Percentiles rank a stretch among this genome's conserved stretches.
These are phyloP conservation scores for Macropus fuliginosus DNA, from an alignment of 2,797 vertebrate species.

Conservation along the genomic window DNA sequence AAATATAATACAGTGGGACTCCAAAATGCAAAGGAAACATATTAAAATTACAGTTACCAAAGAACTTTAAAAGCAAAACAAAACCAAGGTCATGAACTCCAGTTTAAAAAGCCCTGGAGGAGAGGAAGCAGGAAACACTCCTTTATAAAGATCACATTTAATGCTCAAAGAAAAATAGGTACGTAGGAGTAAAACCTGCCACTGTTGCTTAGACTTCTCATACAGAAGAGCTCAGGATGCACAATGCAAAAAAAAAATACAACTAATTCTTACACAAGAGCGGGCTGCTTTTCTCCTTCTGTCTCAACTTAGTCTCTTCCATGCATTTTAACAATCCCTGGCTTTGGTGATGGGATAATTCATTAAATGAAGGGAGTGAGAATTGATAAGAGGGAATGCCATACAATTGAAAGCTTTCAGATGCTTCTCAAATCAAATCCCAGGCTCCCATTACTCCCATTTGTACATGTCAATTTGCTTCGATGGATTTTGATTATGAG, in stretches of 20 bases:
- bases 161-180: background rate
- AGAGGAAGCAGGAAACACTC: background rate
- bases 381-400: background rate
- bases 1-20: background rate
- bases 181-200: background rate
- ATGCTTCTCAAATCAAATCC: background rate
- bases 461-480: background rate
- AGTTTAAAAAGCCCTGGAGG: background rate
- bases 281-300: background rate
- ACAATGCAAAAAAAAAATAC: background rate
- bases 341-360: background rate
- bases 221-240: background rate
- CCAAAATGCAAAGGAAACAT: background rate
- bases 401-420: background rate
- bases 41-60: background rate
- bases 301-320: background rate
- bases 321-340: background rate
- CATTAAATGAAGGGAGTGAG: background rate
- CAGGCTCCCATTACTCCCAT: background rate
- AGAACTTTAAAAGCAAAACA: background rate
- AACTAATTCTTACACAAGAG: background rate
- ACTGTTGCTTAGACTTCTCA: background rate
- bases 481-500: background rate
- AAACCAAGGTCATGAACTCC: background rate
- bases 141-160: background rate